Conservation (phyloP, 2,113 vertebrate genomes). For the Corythoichthys haematopterus region DNA sequence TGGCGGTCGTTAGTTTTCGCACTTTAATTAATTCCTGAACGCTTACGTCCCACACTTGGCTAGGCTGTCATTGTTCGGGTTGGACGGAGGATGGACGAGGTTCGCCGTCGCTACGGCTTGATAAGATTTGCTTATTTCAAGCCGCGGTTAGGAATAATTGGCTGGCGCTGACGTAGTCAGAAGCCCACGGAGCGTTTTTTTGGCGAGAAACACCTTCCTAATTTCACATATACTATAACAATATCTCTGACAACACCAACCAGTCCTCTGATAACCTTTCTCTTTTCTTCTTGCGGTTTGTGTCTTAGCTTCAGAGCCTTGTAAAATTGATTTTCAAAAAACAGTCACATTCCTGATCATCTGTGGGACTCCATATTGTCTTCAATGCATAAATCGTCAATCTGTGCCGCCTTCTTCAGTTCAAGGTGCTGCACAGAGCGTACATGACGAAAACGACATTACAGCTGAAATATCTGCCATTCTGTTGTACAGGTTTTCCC, state of each 20-base stretch:
- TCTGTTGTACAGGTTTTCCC: too few relatives aligned
- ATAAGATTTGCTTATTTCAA: not conserved
- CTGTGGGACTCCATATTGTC: too few relatives aligned
- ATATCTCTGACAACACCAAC: not conserved
- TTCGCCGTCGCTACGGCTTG: not conserved
- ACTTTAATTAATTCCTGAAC: conserved; percentile 2
- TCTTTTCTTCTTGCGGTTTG: too few relatives aligned
- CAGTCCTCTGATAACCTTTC: not conserved
- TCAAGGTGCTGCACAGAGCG: too few relatives aligned
- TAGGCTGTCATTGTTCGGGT: not conserved
- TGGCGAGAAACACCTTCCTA: not conserved
- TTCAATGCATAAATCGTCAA: too few relatives aligned
- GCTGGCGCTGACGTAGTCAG: not conserved
- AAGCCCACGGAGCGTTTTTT: not conserved
- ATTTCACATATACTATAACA: too few relatives aligned
- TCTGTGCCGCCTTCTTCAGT: too few relatives aligned
- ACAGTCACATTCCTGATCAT: too few relatives aligned
- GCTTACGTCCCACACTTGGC: not conserved
- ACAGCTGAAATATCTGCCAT: too few relatives aligned
- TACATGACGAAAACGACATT: too few relatives aligned
- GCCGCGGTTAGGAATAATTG: not conserved
- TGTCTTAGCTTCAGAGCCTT: too few relatives aligned
- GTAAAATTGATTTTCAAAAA: too few relatives aligned
- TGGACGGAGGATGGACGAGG: not conserved
- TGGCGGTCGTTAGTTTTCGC: not conserved